Evolutionary conservation across 2,797 vertebrate genomes (phyloP), one percentile per base, ranked within the genome.

Genomic region (Scleropages formosus): DNA sequence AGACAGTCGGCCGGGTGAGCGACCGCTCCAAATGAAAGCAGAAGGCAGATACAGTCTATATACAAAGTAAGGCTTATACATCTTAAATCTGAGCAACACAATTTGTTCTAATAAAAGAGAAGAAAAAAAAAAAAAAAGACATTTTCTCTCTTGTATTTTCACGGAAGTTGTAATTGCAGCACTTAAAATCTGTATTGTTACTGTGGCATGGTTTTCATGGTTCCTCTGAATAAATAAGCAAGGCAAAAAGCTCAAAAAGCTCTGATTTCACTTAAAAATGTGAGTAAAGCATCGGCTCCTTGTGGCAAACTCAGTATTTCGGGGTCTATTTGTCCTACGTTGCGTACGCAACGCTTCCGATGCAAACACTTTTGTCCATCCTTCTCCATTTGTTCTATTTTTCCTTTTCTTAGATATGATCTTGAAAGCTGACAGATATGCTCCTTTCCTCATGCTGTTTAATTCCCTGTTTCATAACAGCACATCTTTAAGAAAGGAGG

Each of bases 1-100:
- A 77, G 84, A 76, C 47, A 69, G 76, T 82, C 83, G 87, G 62
- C 76, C 86, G 83, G 83, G 88, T 82, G 81, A 85, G 89, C 86
- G 86, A 84, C 89, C 85, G 78, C 86, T 87, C 89, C 78, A 83
- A 87, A 88, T 82, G 86, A 84, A 87, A 88, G 88, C 82, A 0
- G 51, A 89, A 93, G 94, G 93, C 93, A 93, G 92, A 91, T 90
- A 88, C 88, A 89, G 91, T 95, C 91, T 96, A 93, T 97, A 84
- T 95, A 97, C 94, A 98, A 85, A 94, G 93, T 98, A 98, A 99
- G 96, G 97, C 97, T 95, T 95, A 94, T 93, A 95, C 93, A 94
- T 95, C 83, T 90, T 92, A 87, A 81, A 94, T 95, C 93, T 94
- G 94, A 95, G 93, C 93, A 94, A 95, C 93, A 94, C 88, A 84